Base-by-base conservation (phyloP, 2,888 invertebrate species). In the Scaptomyza cyrtandrae region DNA sequence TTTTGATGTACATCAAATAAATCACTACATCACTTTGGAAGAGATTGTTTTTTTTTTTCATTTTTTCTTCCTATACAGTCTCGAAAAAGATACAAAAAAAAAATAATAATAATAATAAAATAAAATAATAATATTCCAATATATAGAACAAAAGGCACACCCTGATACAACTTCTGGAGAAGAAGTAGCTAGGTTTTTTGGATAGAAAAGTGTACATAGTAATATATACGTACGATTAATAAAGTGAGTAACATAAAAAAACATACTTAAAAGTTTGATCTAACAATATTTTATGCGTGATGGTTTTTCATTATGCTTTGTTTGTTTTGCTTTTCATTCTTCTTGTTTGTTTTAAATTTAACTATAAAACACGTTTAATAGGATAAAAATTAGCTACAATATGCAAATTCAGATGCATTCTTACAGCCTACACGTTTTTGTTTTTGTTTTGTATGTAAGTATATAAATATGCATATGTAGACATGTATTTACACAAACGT, bases 381-480 rank as follows among this genome's bases (percentile, higher is more conserved):
- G 77, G 71, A 60, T 74, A 79, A 65, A 79, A 88, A 86, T 83
- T 83, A 82, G 88, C 83, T 83, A 83, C 71, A 82, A 60, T 70
- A 68, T 76, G 61, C 69, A 62, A 63, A 66, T 48, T 50, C 39
- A 57, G 50, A 53, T 69, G 67, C 66, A 85, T 48, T 63, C 75
- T 75, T 72, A 78, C 57, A 70, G 53, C 48, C 56, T 39, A 49
- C 39, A 45, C 64, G 53, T 54, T 57, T 62, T 39, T 19, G 19
- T 19, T 19, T 24, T 2, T 24, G 24, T 1, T 24, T 24, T 24
- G 50, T 54, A 58, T 39, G 39, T 39, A 14, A 39, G 41, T 55
- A 62, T 58, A 67, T 62, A 58, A 39, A 27, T 10, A 54, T 54
- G 55, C 14, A 50, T 55, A 58, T 27, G 56, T 49, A 49, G 33